Base-by-base conservation (phyloP, 2,888 invertebrate species). In the Augochlorella aurata region DNA sequence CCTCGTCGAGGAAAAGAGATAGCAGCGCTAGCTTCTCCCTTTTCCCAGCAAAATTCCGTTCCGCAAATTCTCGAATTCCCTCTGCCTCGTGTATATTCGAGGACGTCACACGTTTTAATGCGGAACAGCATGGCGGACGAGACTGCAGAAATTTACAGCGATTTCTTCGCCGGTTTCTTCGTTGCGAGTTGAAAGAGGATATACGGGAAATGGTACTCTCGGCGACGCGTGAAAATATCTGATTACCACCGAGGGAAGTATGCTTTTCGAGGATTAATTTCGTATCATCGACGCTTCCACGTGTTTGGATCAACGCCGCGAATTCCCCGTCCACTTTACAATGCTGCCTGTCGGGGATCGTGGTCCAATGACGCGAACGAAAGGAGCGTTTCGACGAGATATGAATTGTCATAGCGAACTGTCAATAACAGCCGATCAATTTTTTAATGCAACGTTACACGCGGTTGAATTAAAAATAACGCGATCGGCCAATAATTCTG, bases 51-150 rank as follows among this genome's bases (percentile, higher is more conserved):
- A 75, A 75, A 75, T 68, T 44, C 66, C 14, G 66, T 68, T 72
- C 21, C 49, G 47, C 44, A 38, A 72, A 71, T 52, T 73, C 52
- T 75, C 12, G 71, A 69, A 77, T 72, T 68, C 54, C 66, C 50
- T 65, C 58, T 61, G 47, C 54, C 38, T 66, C 54, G 29, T 73
- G 68, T 77, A 74, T 77, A 71, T 85, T 84, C 77, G 69, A 84
- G 18, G 12, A 66, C 47, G 44, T 66, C 18, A n/a, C 54, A 54
- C 49, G 50, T 63, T 61, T 21, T 12, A 24, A n/a, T 21, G 24
- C 52, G 66, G 50, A 72, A 54, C n/a, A 12, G 44, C 21, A 49
- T 61, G 66, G 52, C 67, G 45, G 44, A 58, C 44, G 45, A 29
- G 47, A 47, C 24, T 14, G 54, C 16, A 74, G 29, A 47, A 16